phyloP scores from a whole-genome alignment of 1,140 invertebrate genomes.

The Drosophila parvula region DNA sequence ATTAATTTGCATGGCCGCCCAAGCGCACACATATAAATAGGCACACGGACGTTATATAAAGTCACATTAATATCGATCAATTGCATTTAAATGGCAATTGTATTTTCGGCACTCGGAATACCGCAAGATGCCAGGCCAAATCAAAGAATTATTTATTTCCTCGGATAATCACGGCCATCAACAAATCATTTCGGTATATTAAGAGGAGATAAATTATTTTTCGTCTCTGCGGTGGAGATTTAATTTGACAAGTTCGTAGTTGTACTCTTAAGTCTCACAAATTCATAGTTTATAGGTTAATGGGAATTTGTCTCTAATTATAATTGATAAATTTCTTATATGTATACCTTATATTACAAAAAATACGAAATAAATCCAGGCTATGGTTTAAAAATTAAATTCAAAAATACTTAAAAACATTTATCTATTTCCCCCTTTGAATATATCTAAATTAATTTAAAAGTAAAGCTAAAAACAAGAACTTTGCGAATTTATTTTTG shows the following conservation, averaged over 20 bases:
- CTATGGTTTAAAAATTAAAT: no score
- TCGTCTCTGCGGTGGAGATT: background rate
- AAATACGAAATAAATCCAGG: no score
- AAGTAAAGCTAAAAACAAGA: no score
- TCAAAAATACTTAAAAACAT: no score
- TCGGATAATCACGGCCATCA: conserved; percentile 1
- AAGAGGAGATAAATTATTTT: conserved; percentile 7
- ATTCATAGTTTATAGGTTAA: no score
- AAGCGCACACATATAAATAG: background rate
- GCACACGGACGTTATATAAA: background rate
- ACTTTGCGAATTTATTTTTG: no score
- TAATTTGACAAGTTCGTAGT: background rate
- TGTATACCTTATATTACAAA: no score
- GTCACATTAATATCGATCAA: conserved; percentile 26
- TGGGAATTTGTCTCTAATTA: no score
- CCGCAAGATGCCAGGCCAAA: conserved; percentile 16
- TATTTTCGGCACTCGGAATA: conserved; percentile 3
- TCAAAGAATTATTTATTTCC: conserved; percentile 15
- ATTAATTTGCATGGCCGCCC: conserved; percentile 49
- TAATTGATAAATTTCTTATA: no score
- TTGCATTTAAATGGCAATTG: conserved; percentile 28
- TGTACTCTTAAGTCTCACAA: background rate
- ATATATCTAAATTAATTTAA: no score
- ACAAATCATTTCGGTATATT: conserved; percentile 6
- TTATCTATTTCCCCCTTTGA: no score